These are phyloP conservation scores for Petrocephalus zakoni DNA, from an alignment of 2,113 vertebrate genomes.

Conservation along the genomic window DNA sequence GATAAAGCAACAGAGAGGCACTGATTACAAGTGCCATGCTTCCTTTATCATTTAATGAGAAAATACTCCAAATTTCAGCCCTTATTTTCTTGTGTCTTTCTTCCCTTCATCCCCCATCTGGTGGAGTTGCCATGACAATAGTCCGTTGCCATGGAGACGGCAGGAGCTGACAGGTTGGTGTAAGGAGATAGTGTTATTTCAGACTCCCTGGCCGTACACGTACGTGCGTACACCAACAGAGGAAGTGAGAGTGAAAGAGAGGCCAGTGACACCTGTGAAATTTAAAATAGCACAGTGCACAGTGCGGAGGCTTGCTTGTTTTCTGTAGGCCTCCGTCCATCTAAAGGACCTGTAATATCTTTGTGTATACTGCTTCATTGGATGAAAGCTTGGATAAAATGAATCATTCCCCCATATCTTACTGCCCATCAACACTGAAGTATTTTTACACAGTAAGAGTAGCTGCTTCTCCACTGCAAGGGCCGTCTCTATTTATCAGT, in stretches of 20 bases:
- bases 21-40: slow-evolving; percentile 36
- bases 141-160: slow-evolving; percentile 46
- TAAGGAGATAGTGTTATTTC: slow-evolving; percentile 47
- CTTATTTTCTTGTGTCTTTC: slow-evolving; percentile 29
- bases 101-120: slow-evolving; percentile 36
- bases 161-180: slow-evolving; percentile 51
- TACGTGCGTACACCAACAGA: slow-evolving; percentile 9
- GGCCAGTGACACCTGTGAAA: not conserved
- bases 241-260: not conserved
- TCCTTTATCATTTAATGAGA: slow-evolving; percentile 43
- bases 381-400: not conserved
- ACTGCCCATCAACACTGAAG: not conserved
- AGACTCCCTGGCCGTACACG: slow-evolving; percentile 34
- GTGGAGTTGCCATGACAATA: slow-evolving; percentile 57
- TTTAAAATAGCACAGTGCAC: not conserved
- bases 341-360: not conserved
- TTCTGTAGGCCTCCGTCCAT: not conserved
- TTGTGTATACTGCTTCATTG: not conserved
- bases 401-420: not conserved
- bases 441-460: not conserved
- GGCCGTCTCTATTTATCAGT: not conserved
- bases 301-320: not conserved
- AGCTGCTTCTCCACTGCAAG: not conserved
- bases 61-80: slow-evolving; percentile 39
- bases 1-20: slow-evolving; percentile 40